phyloP scores from a whole-genome alignment of 1,140 invertebrate genomes.

The Drosophila chauvacae region DNA sequence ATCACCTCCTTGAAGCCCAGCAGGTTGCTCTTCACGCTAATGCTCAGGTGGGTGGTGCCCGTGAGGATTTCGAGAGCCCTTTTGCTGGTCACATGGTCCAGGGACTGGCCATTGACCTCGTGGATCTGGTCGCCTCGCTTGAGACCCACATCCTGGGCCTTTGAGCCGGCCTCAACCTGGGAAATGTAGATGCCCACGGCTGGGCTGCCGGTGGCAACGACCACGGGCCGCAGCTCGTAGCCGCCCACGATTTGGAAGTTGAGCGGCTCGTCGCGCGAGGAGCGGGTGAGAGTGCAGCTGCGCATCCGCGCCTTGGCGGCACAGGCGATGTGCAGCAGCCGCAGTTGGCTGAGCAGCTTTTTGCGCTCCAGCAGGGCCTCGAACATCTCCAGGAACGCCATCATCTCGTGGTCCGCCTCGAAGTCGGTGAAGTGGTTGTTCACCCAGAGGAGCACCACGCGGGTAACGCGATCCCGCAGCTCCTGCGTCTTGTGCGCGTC shows the following conservation, averaged over 20 bases:
- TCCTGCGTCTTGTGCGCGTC: conserved; percentile 71
- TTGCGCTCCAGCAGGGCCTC: conserved; percentile 93
- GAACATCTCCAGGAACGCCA: conserved; percentile 98
- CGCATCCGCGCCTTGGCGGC: conserved; percentile 97
- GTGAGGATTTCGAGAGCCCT: conserved; percentile 96
- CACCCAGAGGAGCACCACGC: conserved; percentile 98
- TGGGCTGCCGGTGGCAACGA: conserved; percentile 86
- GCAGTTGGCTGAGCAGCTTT: conserved; percentile 92
- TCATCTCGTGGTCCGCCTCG: conserved; percentile 97
- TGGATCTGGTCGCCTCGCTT: conserved; percentile 98
- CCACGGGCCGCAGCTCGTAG: conserved; percentile 88
- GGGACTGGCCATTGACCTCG: conserved; percentile 98
- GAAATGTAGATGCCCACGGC: conserved; percentile 95
- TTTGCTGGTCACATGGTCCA: conserved; percentile 95
- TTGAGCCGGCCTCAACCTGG: conserved; percentile 95
- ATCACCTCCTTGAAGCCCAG: conserved; percentile 94
- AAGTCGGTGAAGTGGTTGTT: conserved; percentile 99
- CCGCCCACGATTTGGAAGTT: conserved; percentile 98
- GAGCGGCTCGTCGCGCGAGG: conserved; percentile 95
- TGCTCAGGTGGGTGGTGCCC: conserved; percentile 97
- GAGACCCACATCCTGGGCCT: conserved; percentile 97
- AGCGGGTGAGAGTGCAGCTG: conserved; percentile 95
- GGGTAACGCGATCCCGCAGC: conserved; percentile 93
- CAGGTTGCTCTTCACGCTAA: conserved; percentile 98
- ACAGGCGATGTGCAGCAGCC: conserved; percentile 97